Base-by-base conservation (phyloP, 2,888 invertebrate genomes). In the Cheilosia grossa region DNA sequence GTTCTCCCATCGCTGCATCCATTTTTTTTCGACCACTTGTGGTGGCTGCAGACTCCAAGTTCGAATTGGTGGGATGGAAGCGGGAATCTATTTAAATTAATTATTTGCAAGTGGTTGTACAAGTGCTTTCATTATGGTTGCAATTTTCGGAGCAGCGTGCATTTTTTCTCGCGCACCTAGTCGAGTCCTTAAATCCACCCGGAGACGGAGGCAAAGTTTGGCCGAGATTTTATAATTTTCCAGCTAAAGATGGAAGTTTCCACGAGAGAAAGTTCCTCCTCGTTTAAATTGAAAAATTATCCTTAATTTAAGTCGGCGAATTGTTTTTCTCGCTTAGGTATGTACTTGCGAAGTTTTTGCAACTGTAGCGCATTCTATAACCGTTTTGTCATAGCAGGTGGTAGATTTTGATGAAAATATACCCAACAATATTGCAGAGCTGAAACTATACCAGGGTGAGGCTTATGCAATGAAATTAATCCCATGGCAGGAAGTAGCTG, bases 41-140 rank as follows among this genome's bases (percentile, higher is more conserved):
- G 67, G 66, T 63, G 58, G 44, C 67, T 24, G 59, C n/a, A 37
- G 27, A 37, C 30, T 15, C 33, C 33, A n/a, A 21, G 19, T 27
- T n/a, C 17, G 19, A 15, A 1, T 21, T 21, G 47, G 7, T 15
- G 40, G 78, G 73, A 67, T 67, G 61, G 47, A 17, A 56, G 21
- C 37, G 69, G 21, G 79, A 72, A 75, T 80, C 80, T 75, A 80
- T 85, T 85, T 75, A 85, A 85, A 75, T 80, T 85, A 85, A 80
- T 85, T 85, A 80, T 85, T 85, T 80, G 80, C 80, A 75, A 85
- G 80, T 79, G 80, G 75, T 80, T 64, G 53, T 75, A 66, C 74
- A 85, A 80, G 80, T 70, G 74, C 10, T 80, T 83, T 75, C 83
- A 74, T 85, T 75, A 80, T 64, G 83, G 64, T 83, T 83, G 83